Evolutionary conservation across 2,888 invertebrate genomes (phyloP).

Genomic region (Sesia apiformis): DNA sequence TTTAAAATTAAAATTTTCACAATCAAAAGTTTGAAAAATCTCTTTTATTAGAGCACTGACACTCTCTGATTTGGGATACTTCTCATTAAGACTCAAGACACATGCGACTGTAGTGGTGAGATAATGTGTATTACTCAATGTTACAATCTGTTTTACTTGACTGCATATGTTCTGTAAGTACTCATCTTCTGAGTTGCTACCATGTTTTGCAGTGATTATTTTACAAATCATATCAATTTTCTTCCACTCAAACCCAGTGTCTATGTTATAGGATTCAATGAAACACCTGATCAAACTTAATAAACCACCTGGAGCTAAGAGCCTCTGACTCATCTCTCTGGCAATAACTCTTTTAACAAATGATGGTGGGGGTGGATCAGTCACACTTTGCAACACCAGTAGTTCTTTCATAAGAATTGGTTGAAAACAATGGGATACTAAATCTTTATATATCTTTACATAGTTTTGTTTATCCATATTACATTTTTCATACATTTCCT

Average conservation of each 20-base stretch:
- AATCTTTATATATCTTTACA: slow-evolving; percentile 53
- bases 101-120: slow-evolving; percentile 71
- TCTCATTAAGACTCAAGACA: slow-evolving; percentile 65
- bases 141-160: slow-evolving; percentile 67
- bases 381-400: slow-evolving; percentile 76
- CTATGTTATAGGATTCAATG: slow-evolving; percentile 70
- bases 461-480: slow-evolving; percentile 67
- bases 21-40: slow-evolving; percentile 37
- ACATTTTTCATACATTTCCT: slow-evolving; percentile 68
- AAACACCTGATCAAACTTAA: slow-evolving; percentile 78
- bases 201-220: slow-evolving; percentile 75
- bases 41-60: slow-evolving; percentile 34
- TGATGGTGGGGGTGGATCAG: slow-evolving; percentile 63
- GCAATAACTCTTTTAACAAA: slow-evolving; percentile 79
- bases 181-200: slow-evolving; percentile 45
- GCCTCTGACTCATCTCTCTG: slow-evolving; percentile 73
- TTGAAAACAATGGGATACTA: slow-evolving; percentile 74
- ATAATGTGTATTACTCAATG: slow-evolving; percentile 51
- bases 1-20: slow-evolving; percentile 22
- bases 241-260: slow-evolving; percentile 78
- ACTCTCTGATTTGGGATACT: slow-evolving; percentile 50
- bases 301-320: slow-evolving; percentile 78
- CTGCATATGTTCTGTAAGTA: slow-evolving; percentile 71
- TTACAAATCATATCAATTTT: slow-evolving; percentile 79
- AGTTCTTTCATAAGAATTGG: slow-evolving; percentile 79